Evolutionary conservation across 2,113 vertebrate species (phyloP).

Genomic region (Typhlomys cinereus): DNA sequence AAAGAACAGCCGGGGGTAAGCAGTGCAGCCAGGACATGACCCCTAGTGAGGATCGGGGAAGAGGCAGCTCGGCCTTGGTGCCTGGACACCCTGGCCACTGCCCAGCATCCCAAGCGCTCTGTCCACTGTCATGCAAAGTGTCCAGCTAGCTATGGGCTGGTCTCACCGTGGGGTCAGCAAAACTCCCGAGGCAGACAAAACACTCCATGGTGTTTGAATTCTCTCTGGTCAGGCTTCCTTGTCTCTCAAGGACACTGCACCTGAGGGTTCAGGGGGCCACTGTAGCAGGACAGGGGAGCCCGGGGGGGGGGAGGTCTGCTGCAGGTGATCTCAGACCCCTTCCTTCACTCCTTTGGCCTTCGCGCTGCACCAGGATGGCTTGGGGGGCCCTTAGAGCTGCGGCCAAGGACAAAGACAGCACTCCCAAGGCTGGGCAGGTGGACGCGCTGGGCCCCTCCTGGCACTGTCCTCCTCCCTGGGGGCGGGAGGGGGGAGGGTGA

Average conservation of each 20-base stretch:
- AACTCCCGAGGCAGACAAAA: fast-evolving
- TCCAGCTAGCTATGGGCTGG: fast-evolving
- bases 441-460: not conserved
- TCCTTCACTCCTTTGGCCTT: not conserved
- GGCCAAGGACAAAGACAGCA: fast-evolving
- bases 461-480: not conserved
- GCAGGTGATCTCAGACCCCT: not conserved
- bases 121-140: not conserved
- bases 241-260: not conserved
- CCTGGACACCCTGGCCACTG: not conserved
- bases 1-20: not conserved
- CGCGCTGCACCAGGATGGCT: not conserved
- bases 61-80: not conserved
- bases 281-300: not conserved
- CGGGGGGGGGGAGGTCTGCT: too few species aligned
- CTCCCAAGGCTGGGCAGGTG: fast-evolving
- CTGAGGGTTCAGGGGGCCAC: not conserved
- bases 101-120: not conserved
- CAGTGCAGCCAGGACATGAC: fast-evolving
- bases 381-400: not conserved
- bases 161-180: fast-evolving
- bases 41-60: too few species aligned
- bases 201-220: not conserved
- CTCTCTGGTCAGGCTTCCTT: not conserved
- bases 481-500: not conserved